Evolutionary conservation across 2,888 invertebrate genomes (phyloP), one percentile per base, ranked within the genome.

Genomic region (Lithophane semibrunnea): DNA sequence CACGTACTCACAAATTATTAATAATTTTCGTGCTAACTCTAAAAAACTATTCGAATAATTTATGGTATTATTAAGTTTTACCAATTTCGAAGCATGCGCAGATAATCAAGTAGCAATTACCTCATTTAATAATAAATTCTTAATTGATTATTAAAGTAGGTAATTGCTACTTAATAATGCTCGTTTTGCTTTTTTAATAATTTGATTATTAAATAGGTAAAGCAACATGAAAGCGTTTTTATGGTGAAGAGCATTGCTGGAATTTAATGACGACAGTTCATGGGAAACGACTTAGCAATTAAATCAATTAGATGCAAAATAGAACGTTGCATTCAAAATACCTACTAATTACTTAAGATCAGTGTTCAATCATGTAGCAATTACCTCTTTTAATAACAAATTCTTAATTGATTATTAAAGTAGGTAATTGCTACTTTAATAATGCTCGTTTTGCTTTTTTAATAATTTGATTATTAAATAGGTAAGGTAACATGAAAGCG

Each of bases 81-180:
- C 7, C 16, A 24, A 37, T 68, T 24, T 47, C 44, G 9, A 63
- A 70, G 9, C 54, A 79, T 21, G 42, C n/a, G 24, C 21, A 80
- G 24, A 37, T 52, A 52, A 44, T 73, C 3, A 52, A 47, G 3
- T 12, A 49, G 8, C 1, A 29, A 52, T 52, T 72, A 61, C 1
- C 29, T 73, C 7, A 58, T 16, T 37, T 3, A 49, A n/a, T 64
- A 7, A 29, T 10, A 12, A 44, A 65, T 18, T 66, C 24, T 12
- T 21, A 29, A 52, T 49, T 18, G 0, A 29, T 52, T 12, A 66
- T 47, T 18, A 2, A 29, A 67, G 13, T 29, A 49, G 13, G 2
- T 49, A 67, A 67, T 21, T 67, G 21, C 2, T 21, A 13, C 29
- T 49, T 67, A 67, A 49, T 21, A 13, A 21, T 13, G 29, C 13